Evolutionary conservation across 2,888 invertebrate genomes (phyloP), one percentile per base, ranked within the genome.

Genomic region (Trachelus tabidus): DNA sequence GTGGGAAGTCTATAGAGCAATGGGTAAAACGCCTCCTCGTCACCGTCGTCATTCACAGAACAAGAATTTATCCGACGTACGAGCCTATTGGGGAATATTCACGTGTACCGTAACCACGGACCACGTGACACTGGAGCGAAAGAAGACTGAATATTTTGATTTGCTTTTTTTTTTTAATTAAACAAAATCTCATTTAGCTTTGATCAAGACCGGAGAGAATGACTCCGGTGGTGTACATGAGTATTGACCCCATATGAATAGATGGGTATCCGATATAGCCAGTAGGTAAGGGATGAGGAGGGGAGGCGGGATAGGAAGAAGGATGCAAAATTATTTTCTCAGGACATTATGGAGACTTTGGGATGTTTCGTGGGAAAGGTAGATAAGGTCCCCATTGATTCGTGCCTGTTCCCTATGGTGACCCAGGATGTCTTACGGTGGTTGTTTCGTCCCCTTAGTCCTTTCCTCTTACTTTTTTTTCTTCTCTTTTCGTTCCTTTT

Each of bases 381-480:
- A 56, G 56, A 56, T 56, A 56, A 56, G 23, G 56, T 56, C 9
- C 56, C 56, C 23, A 23, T 56, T 56, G 56, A 23, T 56, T 56
- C 56, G 56, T 56, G 56, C 56, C 56, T 56, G 23, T 56, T 56
- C 23, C 56, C 56, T 23, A 56, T 9, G 23, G 56, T 56, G 23
- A 56, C 1, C 56, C 56, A 56, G 56, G 23, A 40, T 75, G 56
- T 34, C 56, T 68, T 68, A 33, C 40, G 40, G 68, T 33, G 31
- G 35, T 75, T 56, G 34, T 56, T 68, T 79, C 79, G 37, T 78
- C 56, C 79, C 69, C 73, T 68, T 56, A 34, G 37, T 69, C 71
- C 68, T n/a, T 37, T 40, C 12, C 31, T 69, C 30, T 75, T 35
- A 31, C 68, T 23, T 37, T 15, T 76, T 73, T 73, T 34, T n/a